Base-by-base conservation (phyloP, 1,140 invertebrate genomes). In the Neocloeon triangulifer region DNA sequence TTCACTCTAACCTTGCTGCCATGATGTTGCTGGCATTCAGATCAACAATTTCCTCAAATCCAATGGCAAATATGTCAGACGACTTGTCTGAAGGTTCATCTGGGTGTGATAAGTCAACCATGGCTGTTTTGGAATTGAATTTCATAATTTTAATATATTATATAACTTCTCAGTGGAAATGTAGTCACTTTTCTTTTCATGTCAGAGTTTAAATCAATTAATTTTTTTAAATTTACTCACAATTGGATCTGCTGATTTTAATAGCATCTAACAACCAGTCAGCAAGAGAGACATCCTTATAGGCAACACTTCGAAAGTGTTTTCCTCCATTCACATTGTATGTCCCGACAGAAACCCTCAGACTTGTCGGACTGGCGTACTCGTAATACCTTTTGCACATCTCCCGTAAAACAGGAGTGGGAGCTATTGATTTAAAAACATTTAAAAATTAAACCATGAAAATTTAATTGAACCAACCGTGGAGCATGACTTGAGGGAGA, bases 311-410 rank as follows among this genome's bases (percentile, higher is more conserved):
- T 39, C 89, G 69, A 46, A 96, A 96, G 58, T 95, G 88, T 54
- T 95, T 97, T 15, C 94, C 94, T 20, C 95, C 95, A 58, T 99
- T 99, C 0, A 99, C 94, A 56, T 99, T 99, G 53, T 97, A 99
- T 2, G 95, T 99, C 8, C 85, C 92, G 29, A 94, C 71, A 32
- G 77, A 74, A 3, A 99, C 65, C 20, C 79, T 59, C 1, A 94
- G 55, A 37, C 62, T 66, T 21, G 66, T 60, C 0, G 70, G 60
- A 30, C 64, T 60, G 1, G 82, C 76, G 45, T 80, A 96, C 45
- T 96, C 86, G 36, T 63, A 64, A 41, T 77, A 75, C 17, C 80
- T 60, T 39, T 78, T 70, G 44, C 77, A 81, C 65, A 84, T 75
- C 58, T 81, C 78, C 36, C 74, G 54, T 4, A 82, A 48, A 5